These are phyloP conservation scores for Bradypodion pumilum DNA, from an alignment of 2,797 vertebrate genomes.

Conservation along the genomic window DNA sequence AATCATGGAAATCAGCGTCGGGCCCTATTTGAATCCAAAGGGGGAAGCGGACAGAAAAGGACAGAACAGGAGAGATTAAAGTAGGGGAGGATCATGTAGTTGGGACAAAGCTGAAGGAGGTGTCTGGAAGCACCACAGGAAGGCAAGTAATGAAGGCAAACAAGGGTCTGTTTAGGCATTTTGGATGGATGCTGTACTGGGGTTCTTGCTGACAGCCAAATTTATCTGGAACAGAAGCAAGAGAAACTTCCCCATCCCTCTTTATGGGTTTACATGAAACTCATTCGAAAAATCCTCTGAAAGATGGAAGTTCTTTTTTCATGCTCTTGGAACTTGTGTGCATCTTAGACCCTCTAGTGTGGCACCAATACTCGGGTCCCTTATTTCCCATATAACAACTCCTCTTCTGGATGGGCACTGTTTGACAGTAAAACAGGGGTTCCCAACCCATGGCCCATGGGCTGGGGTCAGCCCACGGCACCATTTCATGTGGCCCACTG, in stretches of 20 bases:
- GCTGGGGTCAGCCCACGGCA: too few relatives aligned
- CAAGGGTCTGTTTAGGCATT: neutral
- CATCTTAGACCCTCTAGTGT: neutral
- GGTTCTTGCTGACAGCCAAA: neutral
- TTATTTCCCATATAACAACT: neutral
- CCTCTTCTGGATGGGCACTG: too few relatives aligned
- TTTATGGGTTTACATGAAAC: neutral
- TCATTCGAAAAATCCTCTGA: neutral
- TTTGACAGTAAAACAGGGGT: neutral
- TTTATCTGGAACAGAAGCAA: neutral
- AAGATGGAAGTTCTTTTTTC: neutral
- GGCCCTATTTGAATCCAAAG: neutral
- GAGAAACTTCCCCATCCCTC: neutral
- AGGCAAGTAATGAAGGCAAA: neutral
- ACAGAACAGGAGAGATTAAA: neutral
- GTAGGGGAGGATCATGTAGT: neutral
- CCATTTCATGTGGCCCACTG: too few relatives aligned
- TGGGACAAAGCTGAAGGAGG: neutral
- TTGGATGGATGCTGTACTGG: neutral
- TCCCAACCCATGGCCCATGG: too few relatives aligned
- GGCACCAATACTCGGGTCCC: neutral
- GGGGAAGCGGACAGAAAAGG: too few relatives aligned
- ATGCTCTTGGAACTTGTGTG: too few relatives aligned
- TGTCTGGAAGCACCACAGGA: neutral
- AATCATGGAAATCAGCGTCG: neutral